Conservation (phyloP, 2,888 invertebrate genomes). For the Parnassius orleans region DNA sequence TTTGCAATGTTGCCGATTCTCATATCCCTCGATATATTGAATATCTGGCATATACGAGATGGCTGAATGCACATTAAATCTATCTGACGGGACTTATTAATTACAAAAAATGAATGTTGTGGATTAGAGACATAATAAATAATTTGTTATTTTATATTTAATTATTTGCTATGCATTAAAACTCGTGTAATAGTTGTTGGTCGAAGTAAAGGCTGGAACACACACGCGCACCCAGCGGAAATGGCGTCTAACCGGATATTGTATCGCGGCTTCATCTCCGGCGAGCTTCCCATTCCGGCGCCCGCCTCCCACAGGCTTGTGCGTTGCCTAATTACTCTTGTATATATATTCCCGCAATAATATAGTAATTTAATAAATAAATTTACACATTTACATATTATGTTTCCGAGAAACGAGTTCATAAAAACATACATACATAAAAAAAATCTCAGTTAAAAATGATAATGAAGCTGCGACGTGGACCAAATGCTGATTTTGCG, state of each 20-base stretch:
- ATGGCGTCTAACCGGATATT: constrained; percentile 81
- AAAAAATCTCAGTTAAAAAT: too few species aligned
- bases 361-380: background rate
- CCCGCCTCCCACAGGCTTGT: constrained; percentile 55
- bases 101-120: too few species aligned
- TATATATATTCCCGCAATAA: constrained; percentile 17
- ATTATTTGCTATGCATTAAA: background rate
- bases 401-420: background rate
- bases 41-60: too few species aligned
- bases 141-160: background rate
- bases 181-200: background rate
- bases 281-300: constrained; percentile 74
- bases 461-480: too few species aligned
- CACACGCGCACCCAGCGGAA: constrained; percentile 73
- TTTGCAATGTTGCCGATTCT: too few species aligned
- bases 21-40: too few species aligned
- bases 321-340: constrained; percentile 74
- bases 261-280: constrained; percentile 82
- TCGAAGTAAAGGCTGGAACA: constrained; percentile 53
- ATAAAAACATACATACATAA: too few species aligned
- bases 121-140: background rate
- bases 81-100: too few species aligned
- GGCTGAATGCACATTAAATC: too few species aligned
- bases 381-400: background rate
- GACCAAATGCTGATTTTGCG: too few species aligned